Percentiles rank a stretch among this genome's conserved stretches.
These are phyloP conservation scores for Xenopus tropicalis DNA, from an alignment of 2,113 vertebrate species.

Conservation along the genomic window DNA sequence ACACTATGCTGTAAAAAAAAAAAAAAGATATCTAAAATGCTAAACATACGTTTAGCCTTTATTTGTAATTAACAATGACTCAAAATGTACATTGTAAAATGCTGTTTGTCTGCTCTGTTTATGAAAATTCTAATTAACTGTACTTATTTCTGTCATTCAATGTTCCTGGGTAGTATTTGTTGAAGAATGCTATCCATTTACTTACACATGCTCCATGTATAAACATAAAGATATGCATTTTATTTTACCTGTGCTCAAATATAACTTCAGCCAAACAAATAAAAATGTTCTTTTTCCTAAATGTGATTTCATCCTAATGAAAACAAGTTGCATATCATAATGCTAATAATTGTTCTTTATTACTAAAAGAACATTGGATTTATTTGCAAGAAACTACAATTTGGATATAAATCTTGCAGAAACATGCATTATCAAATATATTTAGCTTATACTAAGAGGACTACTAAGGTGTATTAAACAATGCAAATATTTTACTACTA, in stretches of 20 bases:
- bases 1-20: constrained; percentile 23
- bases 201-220: constrained; percentile 31
- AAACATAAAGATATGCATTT: constrained; percentile 44
- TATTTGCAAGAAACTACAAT: too few relatives aligned
- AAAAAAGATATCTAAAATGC: neutral
- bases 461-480: too few relatives aligned
- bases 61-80: constrained; percentile 37
- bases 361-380: too few relatives aligned
- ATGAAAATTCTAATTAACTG: constrained; percentile 37
- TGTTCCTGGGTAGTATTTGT: constrained; percentile 39
- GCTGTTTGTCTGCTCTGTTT: constrained; percentile 42
- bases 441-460: too few relatives aligned
- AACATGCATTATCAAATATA: too few relatives aligned
- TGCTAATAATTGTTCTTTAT: too few relatives aligned
- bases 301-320: neutral
- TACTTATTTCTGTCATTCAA: constrained; percentile 42
- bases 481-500: too few relatives aligned
- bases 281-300: constrained; percentile 32
- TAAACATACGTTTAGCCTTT: constrained; percentile 39
- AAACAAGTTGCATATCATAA: too few relatives aligned
- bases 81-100: constrained; percentile 34
- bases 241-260: constrained; percentile 41
- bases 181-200: constrained; percentile 37
- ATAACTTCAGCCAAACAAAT: constrained; percentile 32
- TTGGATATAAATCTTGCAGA: too few relatives aligned